Evolutionary conservation across 2,888 invertebrate species (phyloP).

Genomic region (Lithophane semibrunnea): DNA sequence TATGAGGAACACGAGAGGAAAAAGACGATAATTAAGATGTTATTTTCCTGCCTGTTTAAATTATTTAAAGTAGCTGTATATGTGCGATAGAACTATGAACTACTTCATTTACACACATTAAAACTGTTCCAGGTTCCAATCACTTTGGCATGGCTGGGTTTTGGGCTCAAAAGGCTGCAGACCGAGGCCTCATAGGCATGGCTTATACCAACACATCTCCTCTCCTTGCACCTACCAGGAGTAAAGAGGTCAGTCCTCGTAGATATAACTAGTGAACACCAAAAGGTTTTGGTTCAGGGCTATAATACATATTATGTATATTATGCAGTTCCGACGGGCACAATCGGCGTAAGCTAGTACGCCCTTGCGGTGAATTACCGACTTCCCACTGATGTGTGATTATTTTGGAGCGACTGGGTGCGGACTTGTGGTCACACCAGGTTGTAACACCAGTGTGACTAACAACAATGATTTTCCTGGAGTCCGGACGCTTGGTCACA

Average conservation of each 20-base stretch:
- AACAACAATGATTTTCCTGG: no score
- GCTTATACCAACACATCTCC: conserved; percentile 98
- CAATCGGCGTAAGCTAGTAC: neutral
- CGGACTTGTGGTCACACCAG: no score
- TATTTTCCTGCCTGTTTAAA: neutral
- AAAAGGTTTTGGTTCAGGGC: neutral
- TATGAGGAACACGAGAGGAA: neutral
- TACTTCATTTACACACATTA: neutral
- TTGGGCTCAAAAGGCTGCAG: conserved; percentile 94
- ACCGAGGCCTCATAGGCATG: conserved; percentile 94
- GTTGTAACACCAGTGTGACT: no score
- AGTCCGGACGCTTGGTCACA: no score
- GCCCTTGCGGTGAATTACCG: neutral
- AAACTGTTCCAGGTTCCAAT: conserved; percentile 92
- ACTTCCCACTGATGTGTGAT: neutral
- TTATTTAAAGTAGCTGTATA: neutral
- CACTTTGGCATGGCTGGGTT: conserved; percentile 97
- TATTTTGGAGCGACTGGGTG: no score
- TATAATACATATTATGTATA: neutral
- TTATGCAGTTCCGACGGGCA: neutral
- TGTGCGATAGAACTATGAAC: no score
- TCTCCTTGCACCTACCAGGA: conserved; percentile 95
- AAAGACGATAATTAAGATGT: neutral
- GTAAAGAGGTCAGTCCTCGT: conserved; percentile 89
- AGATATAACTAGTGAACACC: neutral